Percentiles rank a stretch among this genome's conserved stretches.
Conservation (phyloP, 2,888 invertebrate genomes). For the Empis livida region DNA sequence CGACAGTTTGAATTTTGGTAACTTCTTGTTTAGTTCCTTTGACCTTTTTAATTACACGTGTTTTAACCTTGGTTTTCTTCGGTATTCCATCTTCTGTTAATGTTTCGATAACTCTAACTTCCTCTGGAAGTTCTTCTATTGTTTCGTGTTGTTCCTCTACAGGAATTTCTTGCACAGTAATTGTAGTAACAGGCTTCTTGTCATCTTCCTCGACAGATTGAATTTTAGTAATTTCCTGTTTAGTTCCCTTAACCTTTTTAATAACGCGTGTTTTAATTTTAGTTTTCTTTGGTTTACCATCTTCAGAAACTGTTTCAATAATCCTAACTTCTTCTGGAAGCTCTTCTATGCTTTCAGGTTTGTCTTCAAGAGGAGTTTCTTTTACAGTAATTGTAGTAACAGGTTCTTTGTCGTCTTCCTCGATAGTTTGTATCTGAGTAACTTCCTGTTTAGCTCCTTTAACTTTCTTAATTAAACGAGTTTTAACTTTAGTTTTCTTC, state of each 20-base stretch:
- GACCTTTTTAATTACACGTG: conserved; percentile 26
- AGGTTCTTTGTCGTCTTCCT: conserved; percentile 16
- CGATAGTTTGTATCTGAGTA: conserved; percentile 15
- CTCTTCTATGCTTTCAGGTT: conserved; percentile 17
- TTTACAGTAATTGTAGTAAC: conserved; percentile 21
- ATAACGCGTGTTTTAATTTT: conserved; percentile 19
- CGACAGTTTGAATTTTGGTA: conserved; percentile 17
- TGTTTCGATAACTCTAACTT: conserved; percentile 29
- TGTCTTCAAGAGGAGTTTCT: conserved; percentile 26
- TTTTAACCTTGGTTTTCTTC: conserved; percentile 21
- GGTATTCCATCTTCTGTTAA: conserved; percentile 23
- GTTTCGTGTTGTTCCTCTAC: conserved; percentile 5
- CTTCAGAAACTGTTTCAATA: neutral
- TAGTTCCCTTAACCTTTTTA: conserved; percentile 16
- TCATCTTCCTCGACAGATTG: conserved; percentile 21
- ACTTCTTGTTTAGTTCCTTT: conserved; percentile 13
- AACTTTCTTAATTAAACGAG: conserved; percentile 6
- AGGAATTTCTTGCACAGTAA: conserved; percentile 13
- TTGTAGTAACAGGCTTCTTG: conserved; percentile 21
- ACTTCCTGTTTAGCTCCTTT: conserved; percentile 18
- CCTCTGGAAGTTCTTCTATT: conserved; percentile 7
- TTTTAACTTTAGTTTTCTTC: conserved; percentile 18
- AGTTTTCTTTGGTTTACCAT: conserved; percentile 18
- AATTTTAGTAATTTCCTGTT: conserved; percentile 19
- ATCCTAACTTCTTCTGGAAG: conserved; percentile 21